Conservation (phyloP, 2,113 vertebrate species). For the Larimichthys crocea region DNA sequence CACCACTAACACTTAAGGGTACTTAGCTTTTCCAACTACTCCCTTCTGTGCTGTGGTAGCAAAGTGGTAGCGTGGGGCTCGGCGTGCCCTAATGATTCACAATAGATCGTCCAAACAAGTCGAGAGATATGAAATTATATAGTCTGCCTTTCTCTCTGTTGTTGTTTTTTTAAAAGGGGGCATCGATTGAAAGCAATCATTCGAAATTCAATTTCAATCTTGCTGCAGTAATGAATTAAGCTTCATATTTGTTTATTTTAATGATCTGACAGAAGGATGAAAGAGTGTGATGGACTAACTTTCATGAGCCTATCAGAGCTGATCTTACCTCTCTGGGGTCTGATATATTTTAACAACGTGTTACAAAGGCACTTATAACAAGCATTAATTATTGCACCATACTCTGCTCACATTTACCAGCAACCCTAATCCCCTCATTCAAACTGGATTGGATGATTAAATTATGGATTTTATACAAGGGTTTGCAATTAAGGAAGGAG, state of each 20-base stretch:
- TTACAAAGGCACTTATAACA: constrained; percentile 58
- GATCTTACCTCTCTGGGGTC: background rate
- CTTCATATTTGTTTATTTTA: background rate
- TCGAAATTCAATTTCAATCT: background rate
- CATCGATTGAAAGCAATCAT: background rate
- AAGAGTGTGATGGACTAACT: background rate
- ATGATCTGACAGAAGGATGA: background rate
- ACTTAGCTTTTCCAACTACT: constrained; percentile 40
- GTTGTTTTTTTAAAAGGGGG: background rate
- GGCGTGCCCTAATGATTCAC: background rate
- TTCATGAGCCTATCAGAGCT: background rate
- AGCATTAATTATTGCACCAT: constrained; percentile 64
- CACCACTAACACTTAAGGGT: constrained; percentile 40
- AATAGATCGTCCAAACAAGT: constrained; percentile 36
- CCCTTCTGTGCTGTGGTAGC: constrained; percentile 25
- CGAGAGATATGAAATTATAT: constrained; percentile 3
- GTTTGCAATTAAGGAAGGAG: constrained; percentile 61
- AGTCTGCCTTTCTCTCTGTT: background rate
- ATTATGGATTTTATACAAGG: constrained; percentile 70
- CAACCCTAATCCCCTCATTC: constrained; percentile 54
- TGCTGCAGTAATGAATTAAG: background rate
- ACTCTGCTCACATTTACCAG: constrained; percentile 41
- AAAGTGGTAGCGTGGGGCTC: constrained; percentile 8
- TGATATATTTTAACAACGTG: background rate
- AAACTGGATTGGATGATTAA: constrained; percentile 67